Evolutionary conservation across 1,140 invertebrate genomes (phyloP), one percentile per base, ranked within the genome.

Genomic region (Rhopalosiphum maidis): DNA sequence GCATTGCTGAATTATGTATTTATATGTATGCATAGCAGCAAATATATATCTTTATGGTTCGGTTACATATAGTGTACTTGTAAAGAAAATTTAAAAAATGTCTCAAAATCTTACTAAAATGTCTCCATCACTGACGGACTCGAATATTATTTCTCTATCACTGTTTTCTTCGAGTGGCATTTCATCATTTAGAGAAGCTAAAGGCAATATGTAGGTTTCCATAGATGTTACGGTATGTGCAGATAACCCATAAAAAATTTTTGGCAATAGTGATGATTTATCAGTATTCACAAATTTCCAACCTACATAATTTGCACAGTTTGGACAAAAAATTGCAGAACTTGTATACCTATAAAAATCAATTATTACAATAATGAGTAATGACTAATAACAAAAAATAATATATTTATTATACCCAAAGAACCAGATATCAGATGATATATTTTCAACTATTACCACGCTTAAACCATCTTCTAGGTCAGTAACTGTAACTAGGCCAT

Each of bases 401-500:
- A 68, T 68, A 30, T 1, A 48, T 68, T 22, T 83, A 83, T 43
- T 60, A 41, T 93, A 93, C 91, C 91, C 91, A 1, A 68, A 51
- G 8, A 86, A 85, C 91, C 91, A 93, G 30, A 48, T 55, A 54
- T 93, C 91, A 30, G 46, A 43, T 22, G 51, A 43, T 23, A 35
- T 9, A 30, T 0, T 25, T 30, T 37, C 37, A 3, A 55, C 8
- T 21, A 22, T 2, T 54, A 55, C n/a, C 25, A 55, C 77, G 1
- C 55, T 25, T 22, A 54, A 8, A 51, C 55, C 35, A 11, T 93
- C 15, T 25, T 85, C 91, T 7, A 93, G 25, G 21, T 93, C 35
- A 11, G 91, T 93, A 43, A 93, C 91, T 15, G 91, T 93, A 41
- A 93, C 55, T 51, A 93, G 41, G 2, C 54, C 51, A 54, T 86